Base-by-base conservation (phyloP, 2,888 invertebrate species). In the Graphium colonna region DNA sequence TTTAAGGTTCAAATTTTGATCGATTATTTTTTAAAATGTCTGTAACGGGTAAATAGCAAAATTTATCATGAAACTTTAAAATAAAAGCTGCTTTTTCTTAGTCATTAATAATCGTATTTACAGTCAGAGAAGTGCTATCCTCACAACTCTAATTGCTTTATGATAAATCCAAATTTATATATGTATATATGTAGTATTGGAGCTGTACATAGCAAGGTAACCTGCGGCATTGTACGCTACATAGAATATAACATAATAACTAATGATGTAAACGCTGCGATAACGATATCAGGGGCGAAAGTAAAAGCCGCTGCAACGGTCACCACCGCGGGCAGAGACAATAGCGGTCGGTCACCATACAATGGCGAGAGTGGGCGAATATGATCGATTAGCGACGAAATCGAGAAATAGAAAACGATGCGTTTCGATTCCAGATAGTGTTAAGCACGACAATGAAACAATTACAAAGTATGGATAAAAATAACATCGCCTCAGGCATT, bases 351-450 rank as follows among this genome's bases (percentile, higher is more conserved):
- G 70, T 65, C 66, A 13, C 60, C 73, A 75, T 57, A 83, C 83
- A 84, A 83, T 83, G 75, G 84, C 77, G 79, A 80, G 81, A 82
- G 69, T 69, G 64, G 62, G 47, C 61, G 64, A 65, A 65, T 40
- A 53, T 77, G 71, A 80, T 78, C 77, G 72, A 77, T 79, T 77
- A 77, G 75, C 67, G 69, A 75, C 72, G 72, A 73, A 74, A 73
- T 68, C 67, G 67, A 67, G 65, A 73, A 67, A 66, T 65, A 40
- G 65, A 67, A 71, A 74, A 61, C 62, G 63, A 40, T 49, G 44
- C 44, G 43, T 64, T 43, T 63, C 57, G 59, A 65, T 60, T 57
- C 60, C 47, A 56, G 64, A 65, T 67, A 67, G 21, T 68, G 68
- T 63, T 5, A 57, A 41, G 58, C 60, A 64, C 60, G 62, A 62